Conservation (phyloP, 2,113 vertebrate species). For the Crocuta crocuta region DNA sequence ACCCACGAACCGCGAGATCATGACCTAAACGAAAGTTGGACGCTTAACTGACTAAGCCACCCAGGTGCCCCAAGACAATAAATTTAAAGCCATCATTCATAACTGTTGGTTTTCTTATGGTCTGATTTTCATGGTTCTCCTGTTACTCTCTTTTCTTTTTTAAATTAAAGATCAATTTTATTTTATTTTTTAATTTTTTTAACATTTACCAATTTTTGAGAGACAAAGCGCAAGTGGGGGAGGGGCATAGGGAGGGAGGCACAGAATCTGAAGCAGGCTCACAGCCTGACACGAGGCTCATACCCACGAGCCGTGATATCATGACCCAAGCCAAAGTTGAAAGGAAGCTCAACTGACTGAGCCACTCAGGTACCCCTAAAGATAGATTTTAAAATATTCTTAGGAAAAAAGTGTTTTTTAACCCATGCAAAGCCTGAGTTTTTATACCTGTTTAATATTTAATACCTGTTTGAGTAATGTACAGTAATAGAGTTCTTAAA, state of each 20-base stretch:
- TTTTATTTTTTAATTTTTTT: too few relatives aligned
- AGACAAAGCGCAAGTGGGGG: too few relatives aligned
- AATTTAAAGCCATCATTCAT: background rate
- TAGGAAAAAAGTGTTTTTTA: background rate
- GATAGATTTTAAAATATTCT: background rate
- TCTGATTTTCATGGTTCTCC: background rate
- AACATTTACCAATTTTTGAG: too few relatives aligned
- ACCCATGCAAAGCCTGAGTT: background rate
- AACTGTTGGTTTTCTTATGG: background rate
- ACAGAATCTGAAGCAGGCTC: too few relatives aligned
- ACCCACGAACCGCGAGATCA: too few relatives aligned
- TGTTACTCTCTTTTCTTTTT: background rate
- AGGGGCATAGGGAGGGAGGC: too few relatives aligned
- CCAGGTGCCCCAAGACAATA: background rate
- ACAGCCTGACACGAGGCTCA: too few relatives aligned
- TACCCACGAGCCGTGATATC: too few relatives aligned
- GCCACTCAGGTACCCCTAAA: background rate
- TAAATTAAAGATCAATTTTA: background rate
- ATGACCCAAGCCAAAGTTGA: too few relatives aligned
- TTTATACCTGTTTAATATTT: background rate
- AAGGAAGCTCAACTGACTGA: too few relatives aligned
- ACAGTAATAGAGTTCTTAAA: slow-evolving; percentile 6
- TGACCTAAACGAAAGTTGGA: too few relatives aligned
- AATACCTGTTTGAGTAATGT: background rate
- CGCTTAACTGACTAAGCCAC: too few relatives aligned